Conservation (phyloP, 2,113 vertebrate species). For the Tonatia bakeri region DNA sequence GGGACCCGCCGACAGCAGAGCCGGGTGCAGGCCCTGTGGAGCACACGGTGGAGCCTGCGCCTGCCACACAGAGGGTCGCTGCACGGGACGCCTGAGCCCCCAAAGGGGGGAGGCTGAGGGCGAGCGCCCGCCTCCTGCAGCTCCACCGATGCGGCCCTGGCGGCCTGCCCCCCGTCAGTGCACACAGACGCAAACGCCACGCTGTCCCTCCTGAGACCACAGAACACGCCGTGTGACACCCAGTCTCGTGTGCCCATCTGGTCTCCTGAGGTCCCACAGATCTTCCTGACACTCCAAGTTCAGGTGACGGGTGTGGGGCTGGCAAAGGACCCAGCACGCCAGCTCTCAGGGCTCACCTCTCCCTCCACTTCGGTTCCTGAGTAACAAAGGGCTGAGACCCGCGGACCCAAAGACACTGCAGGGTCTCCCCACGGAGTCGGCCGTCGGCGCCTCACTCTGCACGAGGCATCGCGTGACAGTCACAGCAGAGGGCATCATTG, state of each 20-base stretch:
- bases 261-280: neutral
- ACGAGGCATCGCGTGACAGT: neutral
- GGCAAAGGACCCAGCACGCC: neutral
- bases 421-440: neutral
- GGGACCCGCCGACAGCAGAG: too few species aligned
- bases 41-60: neutral
- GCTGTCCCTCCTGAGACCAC: neutral
- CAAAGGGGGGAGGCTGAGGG: too few species aligned
- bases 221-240: too few species aligned
- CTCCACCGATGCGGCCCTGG: neutral
- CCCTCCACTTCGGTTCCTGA: neutral
- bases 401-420: neutral
- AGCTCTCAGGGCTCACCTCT: neutral
- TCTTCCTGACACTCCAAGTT: neutral
- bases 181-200: neutral
- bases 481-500: accelerated
- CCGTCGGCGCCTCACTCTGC: neutral
- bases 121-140: accelerated
- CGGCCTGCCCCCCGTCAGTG: neutral
- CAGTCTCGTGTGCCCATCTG: neutral
- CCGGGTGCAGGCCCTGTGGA: too few species aligned
- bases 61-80: neutral
- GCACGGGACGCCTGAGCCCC: accelerated
- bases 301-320: accelerated
- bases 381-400: neutral